Conservation (phyloP, 2,888 invertebrate genomes). For the Harpalus rubripes region DNA sequence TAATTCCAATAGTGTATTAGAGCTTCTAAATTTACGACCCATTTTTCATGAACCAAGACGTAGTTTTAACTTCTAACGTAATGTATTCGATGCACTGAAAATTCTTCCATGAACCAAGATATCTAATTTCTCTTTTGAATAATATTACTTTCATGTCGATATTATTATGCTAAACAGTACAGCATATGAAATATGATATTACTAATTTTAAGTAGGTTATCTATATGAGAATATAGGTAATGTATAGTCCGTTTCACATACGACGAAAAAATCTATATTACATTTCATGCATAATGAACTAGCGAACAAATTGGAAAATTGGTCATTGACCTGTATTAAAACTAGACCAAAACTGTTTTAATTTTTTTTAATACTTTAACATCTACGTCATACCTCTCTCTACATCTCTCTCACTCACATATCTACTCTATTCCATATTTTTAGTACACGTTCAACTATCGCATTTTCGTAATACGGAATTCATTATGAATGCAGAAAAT, state of each 20-base stretch:
- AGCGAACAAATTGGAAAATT: too few relatives aligned
- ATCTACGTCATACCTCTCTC: too few relatives aligned
- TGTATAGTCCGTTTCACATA: not conserved
- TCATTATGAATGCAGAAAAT: too few relatives aligned
- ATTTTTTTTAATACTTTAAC: too few relatives aligned
- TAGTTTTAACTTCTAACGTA: constrained; percentile 28
- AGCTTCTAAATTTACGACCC: constrained; percentile 41
- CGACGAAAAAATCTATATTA: not conserved
- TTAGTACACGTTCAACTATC: too few relatives aligned
- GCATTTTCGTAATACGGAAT: too few relatives aligned
- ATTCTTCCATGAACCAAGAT: constrained; percentile 31
- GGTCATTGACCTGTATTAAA: too few relatives aligned
- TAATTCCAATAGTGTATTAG: constrained; percentile 50
- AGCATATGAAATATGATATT: constrained; percentile 18
- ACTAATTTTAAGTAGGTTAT: not conserved
- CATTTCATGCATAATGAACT: too few relatives aligned
- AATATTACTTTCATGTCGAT: constrained; percentile 43
- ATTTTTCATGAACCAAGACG: constrained; percentile 38
- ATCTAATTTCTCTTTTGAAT: constrained; percentile 48
- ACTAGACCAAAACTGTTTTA: too few relatives aligned
- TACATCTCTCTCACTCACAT: too few relatives aligned
- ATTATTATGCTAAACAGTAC: constrained; percentile 33
- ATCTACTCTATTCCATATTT: too few relatives aligned
- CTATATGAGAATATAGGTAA: too few relatives aligned
- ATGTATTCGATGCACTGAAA: constrained; percentile 42